These are phyloP conservation scores for Tolypeutes matacus DNA, from an alignment of 2,797 vertebrate species.

Conservation along the genomic window DNA sequence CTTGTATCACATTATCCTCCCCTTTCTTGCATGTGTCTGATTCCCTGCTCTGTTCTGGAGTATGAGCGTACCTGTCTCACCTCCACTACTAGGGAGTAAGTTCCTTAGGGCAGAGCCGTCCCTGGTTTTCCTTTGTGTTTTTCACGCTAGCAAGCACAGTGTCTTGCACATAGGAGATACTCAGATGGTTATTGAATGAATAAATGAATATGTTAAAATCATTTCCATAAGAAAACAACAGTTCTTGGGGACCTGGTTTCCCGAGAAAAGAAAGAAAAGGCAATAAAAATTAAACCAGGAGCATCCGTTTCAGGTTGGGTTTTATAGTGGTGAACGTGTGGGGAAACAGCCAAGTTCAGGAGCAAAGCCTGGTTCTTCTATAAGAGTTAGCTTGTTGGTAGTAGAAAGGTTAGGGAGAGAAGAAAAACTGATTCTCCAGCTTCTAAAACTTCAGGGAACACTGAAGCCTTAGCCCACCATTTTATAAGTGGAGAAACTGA, in stretches of 20 bases:
- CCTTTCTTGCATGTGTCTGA: neutral
- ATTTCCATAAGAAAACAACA: neutral
- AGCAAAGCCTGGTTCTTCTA: neutral
- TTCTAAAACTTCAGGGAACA: neutral
- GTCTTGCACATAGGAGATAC: no score
- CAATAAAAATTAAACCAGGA: neutral
- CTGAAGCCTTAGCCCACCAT: neutral
- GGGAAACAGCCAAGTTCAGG: neutral
- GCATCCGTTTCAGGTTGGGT: no score
- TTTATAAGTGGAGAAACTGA: neutral
- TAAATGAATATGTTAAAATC: neutral
- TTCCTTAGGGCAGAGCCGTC: neutral
- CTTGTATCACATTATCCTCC: no score
- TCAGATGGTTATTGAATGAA: neutral
- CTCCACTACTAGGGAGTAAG: rapidly evolving
- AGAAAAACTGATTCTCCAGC: neutral
- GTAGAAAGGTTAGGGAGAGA: neutral
- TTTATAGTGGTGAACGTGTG: neutral
- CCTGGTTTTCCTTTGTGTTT: neutral
- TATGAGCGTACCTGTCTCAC: no score
- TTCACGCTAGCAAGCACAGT: neutral
- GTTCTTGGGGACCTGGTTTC: neutral
- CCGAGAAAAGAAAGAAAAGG: neutral
- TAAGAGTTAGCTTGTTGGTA: neutral
- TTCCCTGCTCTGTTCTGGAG: rapidly evolving